Conservation (phyloP, 2,888 invertebrate species). For the Rotaria socialis region DNA sequence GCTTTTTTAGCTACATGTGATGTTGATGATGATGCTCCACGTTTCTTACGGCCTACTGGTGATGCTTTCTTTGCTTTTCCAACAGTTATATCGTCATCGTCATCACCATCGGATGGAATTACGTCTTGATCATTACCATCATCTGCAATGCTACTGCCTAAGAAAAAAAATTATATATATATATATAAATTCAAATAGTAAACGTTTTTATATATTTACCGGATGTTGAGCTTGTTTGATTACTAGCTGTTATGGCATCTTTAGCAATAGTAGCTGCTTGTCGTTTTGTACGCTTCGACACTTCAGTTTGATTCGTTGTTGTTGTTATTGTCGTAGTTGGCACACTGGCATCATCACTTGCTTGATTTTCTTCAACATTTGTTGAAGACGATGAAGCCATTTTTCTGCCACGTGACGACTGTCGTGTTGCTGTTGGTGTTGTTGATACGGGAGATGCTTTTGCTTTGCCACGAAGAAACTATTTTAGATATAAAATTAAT, state of each 20-base stretch:
- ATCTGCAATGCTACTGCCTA: background rate
- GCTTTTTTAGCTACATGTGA: background rate
- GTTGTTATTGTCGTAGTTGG: background rate
- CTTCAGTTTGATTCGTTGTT: background rate
- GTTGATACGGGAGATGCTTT: background rate
- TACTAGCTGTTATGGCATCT: background rate
- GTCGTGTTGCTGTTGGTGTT: constrained; percentile 19
- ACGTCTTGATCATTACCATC: constrained; percentile 7
- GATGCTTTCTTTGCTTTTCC: background rate
- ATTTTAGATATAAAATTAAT: background rate
- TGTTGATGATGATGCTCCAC: background rate
- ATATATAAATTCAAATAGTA: too few species aligned
- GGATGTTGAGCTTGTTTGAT: constrained; percentile 12
- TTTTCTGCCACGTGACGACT: background rate
- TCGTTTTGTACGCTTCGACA: background rate
- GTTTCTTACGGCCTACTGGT: background rate
- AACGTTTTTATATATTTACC: background rate
- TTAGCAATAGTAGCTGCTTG: constrained; percentile 16
- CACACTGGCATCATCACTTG: background rate
- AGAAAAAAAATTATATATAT: background rate
- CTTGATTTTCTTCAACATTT: background rate
- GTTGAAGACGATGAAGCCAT: background rate
- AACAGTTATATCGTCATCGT: background rate
- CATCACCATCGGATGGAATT: background rate
- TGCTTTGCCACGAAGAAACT: background rate